Percentiles rank a stretch among this genome's conserved stretches.
Evolutionary conservation across 2,888 invertebrate genomes (phyloP).

Genomic region (Lepetodrilus schrolli): DNA sequence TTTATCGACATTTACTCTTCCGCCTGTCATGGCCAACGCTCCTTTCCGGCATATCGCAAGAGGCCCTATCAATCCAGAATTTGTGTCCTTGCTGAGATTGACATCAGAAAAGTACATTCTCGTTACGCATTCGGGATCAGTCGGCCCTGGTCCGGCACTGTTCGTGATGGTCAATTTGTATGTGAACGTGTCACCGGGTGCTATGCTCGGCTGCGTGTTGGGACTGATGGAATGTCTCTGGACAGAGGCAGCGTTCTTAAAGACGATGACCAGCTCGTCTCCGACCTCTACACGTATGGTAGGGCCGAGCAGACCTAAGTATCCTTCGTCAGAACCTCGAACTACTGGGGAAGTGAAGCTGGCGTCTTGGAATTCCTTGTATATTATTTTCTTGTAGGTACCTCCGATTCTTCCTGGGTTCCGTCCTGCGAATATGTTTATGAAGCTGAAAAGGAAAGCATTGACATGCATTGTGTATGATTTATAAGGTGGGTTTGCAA

Average conservation of each 20-base stretch:
- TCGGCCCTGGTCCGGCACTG: slow-evolving; percentile 40
- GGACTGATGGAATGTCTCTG: background rate
- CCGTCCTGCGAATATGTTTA: too few species aligned
- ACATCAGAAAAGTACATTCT: slow-evolving; percentile 55
- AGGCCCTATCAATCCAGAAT: slow-evolving; percentile 54
- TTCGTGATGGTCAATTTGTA: slow-evolving; percentile 47
- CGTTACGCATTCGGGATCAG: slow-evolving; percentile 49
- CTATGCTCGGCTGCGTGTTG: too few species aligned
- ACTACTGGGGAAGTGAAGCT: slow-evolving; percentile 42
- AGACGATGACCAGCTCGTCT: slow-evolving; percentile 47
- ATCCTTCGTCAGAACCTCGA: slow-evolving; percentile 30
- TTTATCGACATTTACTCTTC: slow-evolving; percentile 42
- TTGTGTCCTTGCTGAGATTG: slow-evolving; percentile 49
- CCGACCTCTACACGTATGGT: slow-evolving; percentile 55
- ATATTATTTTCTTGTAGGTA: slow-evolving; percentile 50
- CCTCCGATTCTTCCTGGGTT: slow-evolving; percentile 50
- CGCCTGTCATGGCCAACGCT: slow-evolving; percentile 38
- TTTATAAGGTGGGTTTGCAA: too few species aligned
- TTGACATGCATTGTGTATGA: too few species aligned
- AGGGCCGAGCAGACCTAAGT: slow-evolving; percentile 58
- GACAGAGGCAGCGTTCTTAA: slow-evolving; percentile 41
- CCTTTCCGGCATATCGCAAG: slow-evolving; percentile 52
- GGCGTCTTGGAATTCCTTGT: slow-evolving; percentile 48
- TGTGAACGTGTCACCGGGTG: slow-evolving; percentile 18
- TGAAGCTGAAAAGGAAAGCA: too few species aligned